These are phyloP conservation scores for Tachysurus vachellii DNA, from an alignment of 2,113 vertebrate species.

Conservation along the genomic window DNA sequence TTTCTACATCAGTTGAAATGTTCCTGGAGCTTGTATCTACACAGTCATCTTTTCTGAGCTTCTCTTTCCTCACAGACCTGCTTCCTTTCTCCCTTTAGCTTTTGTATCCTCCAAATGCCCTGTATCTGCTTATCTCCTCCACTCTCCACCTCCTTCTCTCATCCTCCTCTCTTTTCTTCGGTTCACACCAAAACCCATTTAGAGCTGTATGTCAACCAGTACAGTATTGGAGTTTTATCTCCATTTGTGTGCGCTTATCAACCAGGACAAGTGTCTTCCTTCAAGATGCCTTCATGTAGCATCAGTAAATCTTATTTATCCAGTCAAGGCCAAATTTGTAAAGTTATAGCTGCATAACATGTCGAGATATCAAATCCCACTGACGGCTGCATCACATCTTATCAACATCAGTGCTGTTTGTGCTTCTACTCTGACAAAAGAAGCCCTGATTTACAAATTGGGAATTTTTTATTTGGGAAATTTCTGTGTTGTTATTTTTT, in stretches of 20 bases:
- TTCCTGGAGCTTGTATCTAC: neutral
- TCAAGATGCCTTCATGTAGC: neutral
- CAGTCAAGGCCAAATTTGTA: neutral
- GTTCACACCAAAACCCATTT: neutral
- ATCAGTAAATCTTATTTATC: conserved; percentile 17
- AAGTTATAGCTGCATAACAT: conserved; percentile 17
- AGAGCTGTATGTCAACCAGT: neutral
- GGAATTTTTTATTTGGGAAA: neutral
- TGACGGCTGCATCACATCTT: neutral
- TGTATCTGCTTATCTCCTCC: neutral
- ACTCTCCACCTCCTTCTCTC: neutral
- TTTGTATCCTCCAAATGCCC: neutral
- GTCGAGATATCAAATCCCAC: neutral
- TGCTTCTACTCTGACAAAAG: neutral
- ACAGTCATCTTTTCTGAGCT: neutral
- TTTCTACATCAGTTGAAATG: neutral
- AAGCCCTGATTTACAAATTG: neutral
- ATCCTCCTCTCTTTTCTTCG: neutral
- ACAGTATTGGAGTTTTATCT: neutral
- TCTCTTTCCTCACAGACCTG: neutral
- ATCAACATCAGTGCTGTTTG: conserved; percentile 3
- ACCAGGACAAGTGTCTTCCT: conserved; percentile 12
- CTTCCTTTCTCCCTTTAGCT: neutral
- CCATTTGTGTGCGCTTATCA: conserved; percentile 11
- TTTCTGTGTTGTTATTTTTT: neutral